phyloP scores from a whole-genome alignment of 2,888 invertebrate genomes.

The Vandiemenella viatica region DNA sequence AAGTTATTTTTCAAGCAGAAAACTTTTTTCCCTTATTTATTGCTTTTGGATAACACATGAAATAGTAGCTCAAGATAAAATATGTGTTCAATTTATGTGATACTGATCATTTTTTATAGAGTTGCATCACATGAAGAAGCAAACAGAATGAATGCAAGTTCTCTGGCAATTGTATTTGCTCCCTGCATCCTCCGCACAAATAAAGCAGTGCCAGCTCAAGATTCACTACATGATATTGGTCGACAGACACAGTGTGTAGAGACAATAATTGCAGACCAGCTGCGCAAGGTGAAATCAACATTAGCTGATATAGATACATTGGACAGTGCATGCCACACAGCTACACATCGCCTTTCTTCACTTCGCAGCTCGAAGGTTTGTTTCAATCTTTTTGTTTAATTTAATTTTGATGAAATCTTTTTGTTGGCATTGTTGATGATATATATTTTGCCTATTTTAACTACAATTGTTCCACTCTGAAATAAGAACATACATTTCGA shows the following conservation, averaged over 20 bases:
- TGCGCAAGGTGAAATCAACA: conserved; percentile 67
- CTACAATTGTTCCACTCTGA: too few relatives aligned
- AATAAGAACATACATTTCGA: too few relatives aligned
- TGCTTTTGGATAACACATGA: too few relatives aligned
- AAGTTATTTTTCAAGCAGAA: too few relatives aligned
- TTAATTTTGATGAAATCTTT: neutral
- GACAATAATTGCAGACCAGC: conserved; percentile 75
- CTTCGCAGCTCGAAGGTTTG: conserved; percentile 55
- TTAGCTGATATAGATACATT: conserved; percentile 80
- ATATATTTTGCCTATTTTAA: neutral
- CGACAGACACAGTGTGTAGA: conserved; percentile 82
- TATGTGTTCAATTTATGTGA: too few relatives aligned
- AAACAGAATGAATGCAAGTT: conserved; percentile 84
- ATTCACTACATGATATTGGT: conserved; percentile 77
- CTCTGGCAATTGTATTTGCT: conserved; percentile 85
- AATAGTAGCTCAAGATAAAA: too few relatives aligned
- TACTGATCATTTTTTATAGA: conserved; percentile 32
- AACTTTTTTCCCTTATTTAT: too few relatives aligned
- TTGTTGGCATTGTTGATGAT: neutral
- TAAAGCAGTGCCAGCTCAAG: conserved; percentile 76
- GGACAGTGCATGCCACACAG: conserved; percentile 75
- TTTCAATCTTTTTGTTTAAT: neutral
- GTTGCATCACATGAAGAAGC: conserved; percentile 74
- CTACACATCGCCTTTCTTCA: conserved; percentile 59
- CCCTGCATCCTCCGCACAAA: conserved; percentile 85